Percentiles rank a stretch among this genome's conserved stretches.
These are phyloP conservation scores for Athene noctua DNA, from an alignment of 2,113 vertebrate species.

Conservation along the genomic window DNA sequence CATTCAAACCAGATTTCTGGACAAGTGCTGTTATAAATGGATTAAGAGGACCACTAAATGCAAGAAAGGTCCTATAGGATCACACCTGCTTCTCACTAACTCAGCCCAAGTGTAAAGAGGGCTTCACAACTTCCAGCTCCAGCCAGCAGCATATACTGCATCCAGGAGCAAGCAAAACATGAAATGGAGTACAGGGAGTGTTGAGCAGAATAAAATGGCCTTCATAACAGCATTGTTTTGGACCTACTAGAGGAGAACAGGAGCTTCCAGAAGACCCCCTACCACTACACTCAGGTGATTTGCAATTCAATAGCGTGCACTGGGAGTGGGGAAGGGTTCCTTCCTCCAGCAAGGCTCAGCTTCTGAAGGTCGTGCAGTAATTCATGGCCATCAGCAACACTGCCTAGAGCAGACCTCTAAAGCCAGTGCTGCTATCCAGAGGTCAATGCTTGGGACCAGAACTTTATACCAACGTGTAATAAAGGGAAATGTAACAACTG, in stretches of 20 bases:
- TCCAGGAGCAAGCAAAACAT: neutral
- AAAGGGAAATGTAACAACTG: neutral
- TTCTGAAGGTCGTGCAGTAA: neutral
- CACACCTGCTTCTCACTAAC: constrained; percentile 73
- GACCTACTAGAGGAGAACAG: neutral
- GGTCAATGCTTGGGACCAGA: neutral
- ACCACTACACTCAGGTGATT: neutral
- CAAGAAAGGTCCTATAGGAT: constrained; percentile 27
- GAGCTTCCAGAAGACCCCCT: neutral
- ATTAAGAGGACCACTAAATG: constrained; percentile 69
- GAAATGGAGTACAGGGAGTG: neutral
- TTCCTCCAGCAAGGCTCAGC: neutral
- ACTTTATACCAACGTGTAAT: neutral
- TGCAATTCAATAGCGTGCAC: neutral
- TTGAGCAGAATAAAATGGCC: neutral
- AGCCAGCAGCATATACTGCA: rapidly evolving
- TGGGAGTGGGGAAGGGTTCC: neutral
- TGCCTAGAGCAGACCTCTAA: neutral
- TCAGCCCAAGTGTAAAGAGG: constrained; percentile 26
- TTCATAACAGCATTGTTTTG: neutral
- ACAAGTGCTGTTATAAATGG: constrained; percentile 76
- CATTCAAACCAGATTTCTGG: constrained; percentile 78
- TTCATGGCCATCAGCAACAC: neutral
- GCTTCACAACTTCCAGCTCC: constrained; percentile 29
- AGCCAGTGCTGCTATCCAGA: neutral